These are phyloP conservation scores for Clanis bilineata DNA, from an alignment of 2,888 invertebrate species.

Conservation along the genomic window DNA sequence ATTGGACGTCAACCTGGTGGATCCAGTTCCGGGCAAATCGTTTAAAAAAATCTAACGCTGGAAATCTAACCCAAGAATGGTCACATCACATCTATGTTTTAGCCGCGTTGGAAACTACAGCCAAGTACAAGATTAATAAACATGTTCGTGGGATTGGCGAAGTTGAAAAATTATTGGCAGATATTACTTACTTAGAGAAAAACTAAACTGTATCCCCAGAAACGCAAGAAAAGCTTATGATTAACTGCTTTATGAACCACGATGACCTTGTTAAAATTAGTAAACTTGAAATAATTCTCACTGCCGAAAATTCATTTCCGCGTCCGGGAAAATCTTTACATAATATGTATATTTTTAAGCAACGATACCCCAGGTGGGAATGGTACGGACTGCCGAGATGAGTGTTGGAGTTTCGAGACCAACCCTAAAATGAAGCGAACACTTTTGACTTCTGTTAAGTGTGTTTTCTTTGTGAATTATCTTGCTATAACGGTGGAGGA, in stretches of 20 bases:
- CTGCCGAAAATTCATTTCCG: background rate
- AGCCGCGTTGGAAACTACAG: background rate
- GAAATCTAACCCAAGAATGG: too few species aligned
- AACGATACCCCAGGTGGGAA: too few species aligned
- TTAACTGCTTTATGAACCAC: background rate
- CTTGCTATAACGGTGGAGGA: too few species aligned
- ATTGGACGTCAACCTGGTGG: too few species aligned
- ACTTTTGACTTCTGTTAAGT: too few species aligned
- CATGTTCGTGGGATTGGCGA: slow-evolving; percentile 4
- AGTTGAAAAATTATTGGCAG: background rate
- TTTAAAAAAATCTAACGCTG: too few species aligned
- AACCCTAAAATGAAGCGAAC: too few species aligned
- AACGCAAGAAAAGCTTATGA: background rate
- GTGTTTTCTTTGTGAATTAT: too few species aligned
- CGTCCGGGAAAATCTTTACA: background rate
- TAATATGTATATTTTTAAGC: too few species aligned
- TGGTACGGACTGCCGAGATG: too few species aligned
- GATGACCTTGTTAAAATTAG: background rate
- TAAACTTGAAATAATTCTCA: background rate
- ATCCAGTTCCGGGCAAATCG: too few species aligned
- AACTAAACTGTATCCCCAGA: background rate
- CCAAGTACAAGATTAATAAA: slow-evolving; percentile 1
- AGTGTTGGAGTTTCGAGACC: too few species aligned
- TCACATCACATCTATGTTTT: background rate
- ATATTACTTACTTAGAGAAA: background rate